Conservation (phyloP, 2,113 vertebrate genomes). For the Rhineura floridana region DNA sequence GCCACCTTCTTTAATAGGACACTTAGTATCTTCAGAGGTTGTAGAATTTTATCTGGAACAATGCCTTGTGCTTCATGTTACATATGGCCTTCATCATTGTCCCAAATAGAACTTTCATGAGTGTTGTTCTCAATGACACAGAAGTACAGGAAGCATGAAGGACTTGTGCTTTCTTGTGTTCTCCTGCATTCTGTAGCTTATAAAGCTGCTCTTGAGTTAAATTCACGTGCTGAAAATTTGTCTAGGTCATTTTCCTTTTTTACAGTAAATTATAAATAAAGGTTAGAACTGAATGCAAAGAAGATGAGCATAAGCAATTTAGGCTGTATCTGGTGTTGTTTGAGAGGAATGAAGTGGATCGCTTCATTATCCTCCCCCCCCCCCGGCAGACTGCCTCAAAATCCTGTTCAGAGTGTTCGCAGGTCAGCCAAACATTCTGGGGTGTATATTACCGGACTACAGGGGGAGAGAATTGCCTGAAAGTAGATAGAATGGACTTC, state of each 20-base stretch:
- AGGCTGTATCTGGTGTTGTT: background rate
- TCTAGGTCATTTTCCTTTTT: background rate
- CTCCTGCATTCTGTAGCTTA: background rate
- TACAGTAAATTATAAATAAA: background rate
- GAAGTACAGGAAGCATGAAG: background rate
- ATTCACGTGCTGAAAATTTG: background rate
- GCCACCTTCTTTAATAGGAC: background rate
- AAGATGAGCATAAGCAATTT: background rate
- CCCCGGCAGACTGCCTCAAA: no score
- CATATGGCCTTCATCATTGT: background rate
- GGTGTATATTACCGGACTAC: no score
- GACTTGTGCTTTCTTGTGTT: background rate
- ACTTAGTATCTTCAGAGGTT: background rate
- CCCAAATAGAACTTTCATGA: background rate
- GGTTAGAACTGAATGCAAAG: background rate
- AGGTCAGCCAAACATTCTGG: no score
- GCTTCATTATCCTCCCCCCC: no score
- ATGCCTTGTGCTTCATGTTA: background rate
- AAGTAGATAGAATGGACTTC: no score
- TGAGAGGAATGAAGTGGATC: no score
- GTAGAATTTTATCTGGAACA: background rate
- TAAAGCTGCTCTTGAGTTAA: background rate
- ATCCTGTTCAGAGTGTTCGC: no score
- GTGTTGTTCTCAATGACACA: background rate
- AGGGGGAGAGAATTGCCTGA: no score